Base-by-base conservation (phyloP, 2,113 vertebrate species). In the Rhynchomys soricoides region DNA sequence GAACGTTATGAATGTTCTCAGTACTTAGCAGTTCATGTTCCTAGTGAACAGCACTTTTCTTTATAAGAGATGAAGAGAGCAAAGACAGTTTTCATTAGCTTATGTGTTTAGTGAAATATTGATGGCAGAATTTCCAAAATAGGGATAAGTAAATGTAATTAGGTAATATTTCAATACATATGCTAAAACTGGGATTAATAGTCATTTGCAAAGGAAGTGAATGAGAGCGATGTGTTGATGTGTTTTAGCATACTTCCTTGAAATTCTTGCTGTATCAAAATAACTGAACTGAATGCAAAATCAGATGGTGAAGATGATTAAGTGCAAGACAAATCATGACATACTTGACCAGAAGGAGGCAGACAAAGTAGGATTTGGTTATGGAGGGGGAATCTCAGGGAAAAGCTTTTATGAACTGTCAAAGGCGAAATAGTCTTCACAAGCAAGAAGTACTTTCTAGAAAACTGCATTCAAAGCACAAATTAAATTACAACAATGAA, bases 181-280 rank as follows among this genome's bases (percentile, higher is more conserved):
- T 59, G 50, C 68, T 75, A 34, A 85, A 95, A 85, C 74, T 85
- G 34, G 43, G 57, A 85, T 95, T 73, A 48, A 90, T 81, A 85
- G n/a, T 62, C 37, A 66, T 75, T 71, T 86, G 50, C 17, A 88
- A 94, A 94, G 50, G 16, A 86, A 89, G 7, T 55, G 4, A 3
- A 50, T 45, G 71, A 87, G 5, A 37, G 68, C 81, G 55, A 62
- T 52, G 57, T 85, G 40, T 82, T 22, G 52, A 4, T n/a, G 77
- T 83, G 6, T 89, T 71, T 85, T 2, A 89, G 34, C 7, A 89
- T 91, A 59, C 0, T 17, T 75, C 52, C 78, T 89, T 90, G 31
- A 57, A 78, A 77, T 79, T 96, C 15, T 95, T 87, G 45, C 29
- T 73, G 7, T 75, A 16, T 70, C 77, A 95, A 29, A 48, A 37